Evolutionary conservation across 2,888 invertebrate genomes (phyloP), one percentile per base, ranked within the genome.

Genomic region (Druceiella hillmani): DNA sequence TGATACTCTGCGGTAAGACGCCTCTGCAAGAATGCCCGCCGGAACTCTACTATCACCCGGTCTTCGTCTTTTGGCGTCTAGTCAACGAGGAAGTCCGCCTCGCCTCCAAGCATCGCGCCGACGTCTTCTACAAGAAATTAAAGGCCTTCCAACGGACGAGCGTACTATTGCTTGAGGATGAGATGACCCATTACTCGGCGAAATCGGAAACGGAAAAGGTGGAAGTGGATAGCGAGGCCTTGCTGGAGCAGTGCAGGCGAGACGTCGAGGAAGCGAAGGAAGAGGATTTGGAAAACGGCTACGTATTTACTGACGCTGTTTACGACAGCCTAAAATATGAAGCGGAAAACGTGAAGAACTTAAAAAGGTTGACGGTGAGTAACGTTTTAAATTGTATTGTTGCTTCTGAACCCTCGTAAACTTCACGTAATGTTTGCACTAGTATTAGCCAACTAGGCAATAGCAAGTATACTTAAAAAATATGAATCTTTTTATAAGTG

Each of bases 1-100:
- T 84, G 45, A 79, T 83, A 39, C 64, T 84, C 15, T 75, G 75
- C 30, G 82, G 82, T 17, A 76, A 76, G 54, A 80, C 83, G 29
- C 79, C 81, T 0, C 58, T 82, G 22, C 72, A 76, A 46, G 76
- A 81, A 48, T 81, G 81, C 29, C 81, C 82, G 0, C 68, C 75
- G 3, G 81, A 81, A 52, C 66, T 83, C 55, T 75, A 67, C 49
- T 64, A 76, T 42, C 82, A 83, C 57, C 82, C 83, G 1, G 76
- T 83, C 3, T 81, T 82, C 58, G 73, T 77, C n/a, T 78, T 79
- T 50, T 78, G 78, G 70, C 55, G 69, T 26, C 74, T 71, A 64
- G 71, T 73, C 35, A 71, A 73, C 49, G 55, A 59, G n/a, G 72
- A 73, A 50, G 70, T 73, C 2, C 66, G 64, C 2, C 59, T 54